phyloP scores from a whole-genome alignment of 2,888 invertebrate species.

The Amphipoea oculea region DNA sequence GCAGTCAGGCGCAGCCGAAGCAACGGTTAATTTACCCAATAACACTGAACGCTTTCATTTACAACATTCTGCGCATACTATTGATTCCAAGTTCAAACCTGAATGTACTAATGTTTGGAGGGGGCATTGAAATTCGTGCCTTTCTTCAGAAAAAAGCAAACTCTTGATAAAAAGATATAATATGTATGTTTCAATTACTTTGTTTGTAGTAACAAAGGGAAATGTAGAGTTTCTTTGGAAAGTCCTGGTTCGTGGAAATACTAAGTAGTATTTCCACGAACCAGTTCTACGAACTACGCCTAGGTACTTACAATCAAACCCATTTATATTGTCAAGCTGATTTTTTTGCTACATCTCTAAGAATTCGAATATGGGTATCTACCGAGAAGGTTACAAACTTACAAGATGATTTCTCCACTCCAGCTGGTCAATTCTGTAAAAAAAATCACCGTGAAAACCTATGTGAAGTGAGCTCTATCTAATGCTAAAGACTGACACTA shows the following conservation, averaged over 20 bases:
- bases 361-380: too few relatives aligned
- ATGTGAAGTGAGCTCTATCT: too few relatives aligned
- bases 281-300: too few relatives aligned
- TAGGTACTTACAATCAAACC: not conserved
- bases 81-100: constrained; percentile 68
- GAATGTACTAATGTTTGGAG: constrained; percentile 24
- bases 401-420: too few relatives aligned
- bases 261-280: not conserved
- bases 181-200: not conserved
- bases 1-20: constrained; percentile 31
- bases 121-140: not conserved
- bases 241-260: not conserved
- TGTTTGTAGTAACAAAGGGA: not conserved
- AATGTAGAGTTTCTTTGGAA: constrained; percentile 2
- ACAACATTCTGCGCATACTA: constrained; percentile 76
- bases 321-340: not conserved
- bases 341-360: not conserved
- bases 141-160: not conserved
- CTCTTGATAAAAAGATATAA: not conserved
- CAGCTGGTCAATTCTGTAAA: too few relatives aligned
- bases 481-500: too few relatives aligned
- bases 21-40: constrained; percentile 74
- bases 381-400: too few relatives aligned
- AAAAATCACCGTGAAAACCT: too few relatives aligned
- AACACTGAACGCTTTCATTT: constrained; percentile 75